Conservation (phyloP, 2,797 vertebrate species). For the Euthynnus affinis region DNA sequence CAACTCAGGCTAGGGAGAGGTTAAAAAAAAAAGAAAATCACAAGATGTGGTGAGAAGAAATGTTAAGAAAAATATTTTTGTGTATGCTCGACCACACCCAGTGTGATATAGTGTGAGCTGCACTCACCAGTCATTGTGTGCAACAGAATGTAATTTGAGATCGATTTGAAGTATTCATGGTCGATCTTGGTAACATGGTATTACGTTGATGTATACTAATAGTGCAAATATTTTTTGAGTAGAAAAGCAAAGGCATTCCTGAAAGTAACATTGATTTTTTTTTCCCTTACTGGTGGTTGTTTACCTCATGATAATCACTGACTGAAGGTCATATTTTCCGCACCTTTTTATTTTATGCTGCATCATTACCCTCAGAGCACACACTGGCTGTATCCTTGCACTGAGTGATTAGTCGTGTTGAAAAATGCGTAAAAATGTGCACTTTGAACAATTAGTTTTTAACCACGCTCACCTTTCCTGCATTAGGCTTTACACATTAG, state of each 20-base stretch:
- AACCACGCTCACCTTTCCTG: not conserved
- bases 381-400: not conserved
- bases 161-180: conserved; percentile 47
- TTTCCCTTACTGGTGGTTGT: conserved; percentile 33
- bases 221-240: conserved; percentile 7
- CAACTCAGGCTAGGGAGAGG: conserved; percentile 24
- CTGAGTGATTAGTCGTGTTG: conserved; percentile 40
- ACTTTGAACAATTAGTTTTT: conserved; percentile 27
- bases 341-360: conserved; percentile 48
- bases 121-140: conserved; percentile 3
- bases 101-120: not conserved
- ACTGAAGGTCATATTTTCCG: conserved; percentile 50
- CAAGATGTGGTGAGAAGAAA: not conserved
- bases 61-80: not conserved
- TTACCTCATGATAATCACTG: conserved; percentile 36
- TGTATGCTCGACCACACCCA: conserved; percentile 1
- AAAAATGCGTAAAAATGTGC: conserved; percentile 36
- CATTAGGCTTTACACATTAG: not conserved
- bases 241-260: conserved; percentile 4
- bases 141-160: conserved; percentile 23
- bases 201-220: not conserved
- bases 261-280: conserved; percentile 34
- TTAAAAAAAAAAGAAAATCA: conserved; percentile 20
- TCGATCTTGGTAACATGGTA: not conserved
- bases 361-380: conserved; percentile 50